Conservation (phyloP, 2,797 vertebrate genomes). For the Varecia variegata region DNA sequence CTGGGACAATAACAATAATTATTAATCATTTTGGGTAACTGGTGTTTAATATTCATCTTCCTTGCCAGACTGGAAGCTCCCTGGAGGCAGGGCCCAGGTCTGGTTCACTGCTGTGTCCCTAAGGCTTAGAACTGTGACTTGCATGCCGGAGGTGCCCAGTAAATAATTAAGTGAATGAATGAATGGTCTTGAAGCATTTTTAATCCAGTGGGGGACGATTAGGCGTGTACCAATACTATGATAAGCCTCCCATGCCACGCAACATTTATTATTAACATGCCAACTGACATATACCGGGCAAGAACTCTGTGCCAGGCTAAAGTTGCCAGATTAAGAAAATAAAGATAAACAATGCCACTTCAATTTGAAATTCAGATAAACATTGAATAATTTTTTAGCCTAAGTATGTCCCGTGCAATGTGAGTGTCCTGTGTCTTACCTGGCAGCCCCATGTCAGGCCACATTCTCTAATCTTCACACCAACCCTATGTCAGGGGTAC, state of each 20-base stretch:
- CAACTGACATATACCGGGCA: background rate
- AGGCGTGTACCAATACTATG: background rate
- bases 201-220: background rate
- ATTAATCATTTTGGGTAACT: background rate
- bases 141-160: background rate
- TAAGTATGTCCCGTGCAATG: background rate
- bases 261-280: background rate
- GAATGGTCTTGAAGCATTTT: background rate
- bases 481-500: background rate
- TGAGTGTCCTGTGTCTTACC: background rate
- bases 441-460: background rate
- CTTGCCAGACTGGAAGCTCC: background rate
- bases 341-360: background rate
- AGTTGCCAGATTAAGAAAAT: background rate
- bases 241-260: background rate
- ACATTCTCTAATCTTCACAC: background rate
- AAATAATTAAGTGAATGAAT: background rate
- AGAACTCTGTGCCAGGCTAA: background rate
- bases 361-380: conserved; percentile 16
- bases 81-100: background rate
- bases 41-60: background rate
- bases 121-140: background rate
- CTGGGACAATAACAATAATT: background rate
- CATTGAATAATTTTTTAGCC: background rate
- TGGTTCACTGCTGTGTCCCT: background rate